phyloP scores from a whole-genome alignment of 2,113 vertebrate genomes.

The Callospermophilus lateralis region DNA sequence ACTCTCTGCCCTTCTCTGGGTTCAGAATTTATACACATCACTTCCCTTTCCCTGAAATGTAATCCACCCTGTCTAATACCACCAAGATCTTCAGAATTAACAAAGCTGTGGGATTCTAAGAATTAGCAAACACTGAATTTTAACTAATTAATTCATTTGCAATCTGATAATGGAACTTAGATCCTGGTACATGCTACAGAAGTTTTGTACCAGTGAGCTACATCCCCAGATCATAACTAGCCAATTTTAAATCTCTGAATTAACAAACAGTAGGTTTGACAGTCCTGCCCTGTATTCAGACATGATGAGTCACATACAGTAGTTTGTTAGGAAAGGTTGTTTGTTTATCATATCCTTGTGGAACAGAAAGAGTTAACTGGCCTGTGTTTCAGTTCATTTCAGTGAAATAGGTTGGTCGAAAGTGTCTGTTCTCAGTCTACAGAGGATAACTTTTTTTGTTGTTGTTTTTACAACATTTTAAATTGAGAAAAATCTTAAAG shows the following conservation, averaged over 20 bases:
- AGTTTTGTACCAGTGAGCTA: background rate
- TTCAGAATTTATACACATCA: background rate
- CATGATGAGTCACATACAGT: background rate
- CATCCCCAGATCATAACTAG: too few species aligned
- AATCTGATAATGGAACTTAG: background rate
- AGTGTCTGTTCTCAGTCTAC: background rate
- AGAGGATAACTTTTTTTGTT: background rate
- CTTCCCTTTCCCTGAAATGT: constrained; percentile 19
- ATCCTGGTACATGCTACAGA: background rate
- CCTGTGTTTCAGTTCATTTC: background rate
- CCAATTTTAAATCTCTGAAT: background rate
- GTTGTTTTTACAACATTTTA: background rate
- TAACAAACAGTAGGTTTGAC: background rate
- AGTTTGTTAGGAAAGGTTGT: background rate
- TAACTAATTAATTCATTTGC: background rate
- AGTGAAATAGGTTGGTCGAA: background rate
- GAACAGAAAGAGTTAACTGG: background rate
- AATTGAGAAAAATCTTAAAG: constrained; percentile 34
- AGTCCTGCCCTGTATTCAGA: background rate
- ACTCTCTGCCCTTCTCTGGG: background rate
- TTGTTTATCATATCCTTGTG: background rate
- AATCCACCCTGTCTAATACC: background rate
- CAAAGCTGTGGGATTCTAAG: background rate
- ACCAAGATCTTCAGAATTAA: background rate
- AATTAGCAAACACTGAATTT: background rate